Evolutionary conservation across 2,113 vertebrate genomes (phyloP).

Genomic region (Guaruba guarouba): DNA sequence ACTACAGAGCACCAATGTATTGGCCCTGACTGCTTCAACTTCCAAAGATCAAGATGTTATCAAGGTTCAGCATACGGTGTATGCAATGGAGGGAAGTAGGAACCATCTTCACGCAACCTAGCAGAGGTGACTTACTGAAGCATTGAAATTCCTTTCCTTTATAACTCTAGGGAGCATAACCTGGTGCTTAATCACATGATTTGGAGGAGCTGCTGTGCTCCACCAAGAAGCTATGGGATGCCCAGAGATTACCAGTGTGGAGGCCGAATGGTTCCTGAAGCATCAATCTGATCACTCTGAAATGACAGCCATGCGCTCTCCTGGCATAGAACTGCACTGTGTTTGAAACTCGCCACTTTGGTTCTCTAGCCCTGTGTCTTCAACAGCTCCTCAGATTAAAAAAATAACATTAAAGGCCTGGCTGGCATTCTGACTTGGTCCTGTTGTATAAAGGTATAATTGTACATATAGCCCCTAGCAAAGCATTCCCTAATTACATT

Average conservation of each 20-base stretch:
- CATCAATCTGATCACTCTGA: background rate
- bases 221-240: background rate
- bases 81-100: background rate
- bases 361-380: background rate
- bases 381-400: slow-evolving; percentile 27
- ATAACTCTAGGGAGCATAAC: background rate
- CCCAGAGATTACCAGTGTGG: background rate
- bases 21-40: background rate
- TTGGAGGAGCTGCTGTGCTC: background rate
- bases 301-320: background rate
- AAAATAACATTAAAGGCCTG: slow-evolving; percentile 9
- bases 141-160: background rate
- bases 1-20: background rate
- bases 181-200: background rate
- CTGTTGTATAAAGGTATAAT: background rate
- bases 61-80: background rate
- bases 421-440: background rate
- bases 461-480: background rate
- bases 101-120: background rate
- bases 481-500: background rate
- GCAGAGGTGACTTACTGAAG: background rate
- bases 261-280: background rate
- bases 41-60: background rate
- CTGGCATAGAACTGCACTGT: background rate
- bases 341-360: background rate